Conservation (phyloP, 2,888 invertebrate species). For the Amaurobius ferox region DNA sequence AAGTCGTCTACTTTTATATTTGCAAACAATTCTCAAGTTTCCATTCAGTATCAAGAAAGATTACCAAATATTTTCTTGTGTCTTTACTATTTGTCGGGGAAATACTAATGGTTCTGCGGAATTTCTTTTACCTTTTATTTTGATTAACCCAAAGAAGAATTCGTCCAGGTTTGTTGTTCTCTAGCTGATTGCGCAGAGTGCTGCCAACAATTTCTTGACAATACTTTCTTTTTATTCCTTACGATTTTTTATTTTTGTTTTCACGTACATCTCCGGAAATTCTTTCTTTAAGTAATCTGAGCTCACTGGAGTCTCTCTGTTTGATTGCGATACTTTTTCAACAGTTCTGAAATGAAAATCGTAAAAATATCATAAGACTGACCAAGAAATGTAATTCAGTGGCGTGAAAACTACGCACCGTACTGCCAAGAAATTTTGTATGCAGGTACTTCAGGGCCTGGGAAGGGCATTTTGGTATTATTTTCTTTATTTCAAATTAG, state of each 20-base stretch:
- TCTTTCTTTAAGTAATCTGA: background rate
- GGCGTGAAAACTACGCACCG: no score
- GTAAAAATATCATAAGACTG: no score
- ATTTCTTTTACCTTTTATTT: slow-evolving; percentile 1
- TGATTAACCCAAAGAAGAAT: background rate
- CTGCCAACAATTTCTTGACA: slow-evolving; percentile 8
- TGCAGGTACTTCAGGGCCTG: no score
- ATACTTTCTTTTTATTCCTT: background rate
- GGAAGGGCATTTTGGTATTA: no score
- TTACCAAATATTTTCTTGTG: background rate
- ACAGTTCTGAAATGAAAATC: no score
- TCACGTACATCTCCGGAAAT: background rate
- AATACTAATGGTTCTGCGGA: background rate
- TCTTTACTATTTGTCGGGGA: background rate
- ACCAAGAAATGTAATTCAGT: no score
- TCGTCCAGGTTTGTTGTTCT: slow-evolving; percentile 4
- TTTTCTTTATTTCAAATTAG: no score
- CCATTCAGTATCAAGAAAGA: background rate
- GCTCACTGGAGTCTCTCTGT: no score
- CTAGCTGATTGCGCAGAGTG: background rate
- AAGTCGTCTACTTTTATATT: background rate
- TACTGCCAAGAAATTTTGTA: no score
- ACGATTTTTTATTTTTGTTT: background rate
- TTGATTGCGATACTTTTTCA: no score
- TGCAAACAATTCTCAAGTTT: background rate